These are phyloP conservation scores for Clytia hemisphaerica DNA, from an alignment of 30 jellyfish, hydroid and myxozoan species.

Conservation along the genomic window DNA sequence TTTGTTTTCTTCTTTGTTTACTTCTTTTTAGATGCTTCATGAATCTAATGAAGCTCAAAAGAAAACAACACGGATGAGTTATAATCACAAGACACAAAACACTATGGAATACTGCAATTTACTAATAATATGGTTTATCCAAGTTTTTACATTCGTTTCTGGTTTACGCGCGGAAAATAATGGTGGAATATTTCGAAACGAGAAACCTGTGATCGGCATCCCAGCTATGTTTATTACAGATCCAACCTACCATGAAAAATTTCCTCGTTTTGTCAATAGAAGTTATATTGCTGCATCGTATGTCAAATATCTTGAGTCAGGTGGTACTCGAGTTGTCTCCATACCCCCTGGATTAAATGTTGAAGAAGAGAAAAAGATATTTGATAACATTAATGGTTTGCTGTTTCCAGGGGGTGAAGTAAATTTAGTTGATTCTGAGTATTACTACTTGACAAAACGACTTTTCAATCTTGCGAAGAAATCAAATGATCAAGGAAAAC, in stretches of 20 bases:
- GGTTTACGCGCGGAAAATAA: too few relatives aligned
- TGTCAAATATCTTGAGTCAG: slow-evolving; percentile 69
- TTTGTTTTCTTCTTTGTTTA: too few relatives aligned
- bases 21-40: too few relatives aligned
- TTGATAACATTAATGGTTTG: slow-evolving; percentile 45
- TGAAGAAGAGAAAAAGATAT: slow-evolving; percentile 12
- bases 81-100: too few relatives aligned
- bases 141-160: too few relatives aligned
- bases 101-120: too few relatives aligned
- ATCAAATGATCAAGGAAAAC: slow-evolving; percentile 43
- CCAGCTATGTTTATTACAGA: slow-evolving; percentile 56
- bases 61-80: too few relatives aligned
- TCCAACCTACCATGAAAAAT: slow-evolving; percentile 9
- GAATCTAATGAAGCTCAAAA: too few relatives aligned
- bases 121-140: too few relatives aligned
- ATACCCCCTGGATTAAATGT: slow-evolving; percentile 55
- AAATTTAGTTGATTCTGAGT: slow-evolving; percentile 39
- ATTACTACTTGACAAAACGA: slow-evolving; percentile 14
- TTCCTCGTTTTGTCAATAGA: slow-evolving; percentile 41
- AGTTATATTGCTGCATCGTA: slow-evolving; percentile 86
- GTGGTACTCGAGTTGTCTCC: slow-evolving; percentile 86
- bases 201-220: slow-evolving; percentile 70
- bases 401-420: slow-evolving; percentile 83
- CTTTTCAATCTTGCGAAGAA: slow-evolving; percentile 36
- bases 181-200: slow-evolving; percentile 8